Conservation (phyloP, 2,797 vertebrate species). For the Enteromius trimaculatus region DNA sequence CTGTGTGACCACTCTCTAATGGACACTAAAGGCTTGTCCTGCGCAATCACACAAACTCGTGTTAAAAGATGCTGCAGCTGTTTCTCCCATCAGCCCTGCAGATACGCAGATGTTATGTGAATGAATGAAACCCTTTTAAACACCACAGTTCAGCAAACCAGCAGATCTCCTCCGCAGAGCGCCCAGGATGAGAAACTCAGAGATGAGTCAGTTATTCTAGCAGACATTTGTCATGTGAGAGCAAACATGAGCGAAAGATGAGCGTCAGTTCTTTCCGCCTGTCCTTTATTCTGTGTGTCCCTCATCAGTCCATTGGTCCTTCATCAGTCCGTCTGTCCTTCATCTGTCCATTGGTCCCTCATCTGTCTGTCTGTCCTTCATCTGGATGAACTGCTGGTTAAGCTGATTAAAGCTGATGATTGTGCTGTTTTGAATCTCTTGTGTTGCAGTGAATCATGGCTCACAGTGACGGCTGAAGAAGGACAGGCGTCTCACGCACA, state of each 20-base stretch:
- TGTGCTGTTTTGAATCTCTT: constrained; percentile 24
- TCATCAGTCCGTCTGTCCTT: no score
- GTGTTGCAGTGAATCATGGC: constrained; percentile 77
- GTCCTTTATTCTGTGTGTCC: no score
- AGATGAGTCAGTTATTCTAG: not conserved
- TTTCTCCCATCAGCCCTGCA: not conserved
- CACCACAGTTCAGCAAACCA: no score
- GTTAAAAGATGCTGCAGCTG: not conserved
- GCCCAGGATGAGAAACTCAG: not conserved
- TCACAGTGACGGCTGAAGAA: constrained; percentile 76
- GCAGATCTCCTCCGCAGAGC: not conserved
- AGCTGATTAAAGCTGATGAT: not conserved
- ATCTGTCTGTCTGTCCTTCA: no score
- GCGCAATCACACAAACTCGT: not conserved
- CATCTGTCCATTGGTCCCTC: no score
- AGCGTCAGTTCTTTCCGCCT: not conserved
- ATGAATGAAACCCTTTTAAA: not conserved
- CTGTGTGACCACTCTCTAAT: not conserved
- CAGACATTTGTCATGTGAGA: not conserved
- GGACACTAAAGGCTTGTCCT: not conserved
- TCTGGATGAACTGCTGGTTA: no score
- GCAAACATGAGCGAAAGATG: not conserved
- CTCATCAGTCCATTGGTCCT: no score
- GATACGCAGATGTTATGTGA: not conserved
- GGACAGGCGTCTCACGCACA: constrained; percentile 66